Percentiles rank a stretch among this genome's conserved stretches.
phyloP scores from a whole-genome alignment of 2,797 vertebrate species.

The Acrossocheilus fasciatus region DNA sequence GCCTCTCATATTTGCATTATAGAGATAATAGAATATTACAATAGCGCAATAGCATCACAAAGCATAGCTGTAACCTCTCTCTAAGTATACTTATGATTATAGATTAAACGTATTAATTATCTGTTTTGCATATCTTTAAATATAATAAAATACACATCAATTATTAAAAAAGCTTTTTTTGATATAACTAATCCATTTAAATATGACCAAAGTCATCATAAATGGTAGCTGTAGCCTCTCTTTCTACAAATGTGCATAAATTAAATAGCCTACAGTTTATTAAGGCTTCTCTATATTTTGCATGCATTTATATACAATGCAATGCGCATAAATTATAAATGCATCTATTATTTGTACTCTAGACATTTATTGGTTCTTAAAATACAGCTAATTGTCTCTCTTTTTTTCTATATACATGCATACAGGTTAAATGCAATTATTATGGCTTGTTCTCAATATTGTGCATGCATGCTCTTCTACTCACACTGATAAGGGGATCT shows the following conservation, averaged over 20 bases:
- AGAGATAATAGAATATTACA: neutral
- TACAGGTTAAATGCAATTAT: neutral
- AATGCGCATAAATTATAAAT: neutral
- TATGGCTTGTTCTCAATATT: neutral
- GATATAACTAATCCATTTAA: neutral
- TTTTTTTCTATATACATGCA: neutral
- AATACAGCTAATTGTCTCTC: neutral
- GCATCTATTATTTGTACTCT: neutral
- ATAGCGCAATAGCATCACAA: neutral
- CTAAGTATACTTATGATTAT: neutral
- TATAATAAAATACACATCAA: neutral
- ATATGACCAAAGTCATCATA: neutral
- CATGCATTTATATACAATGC: neutral
- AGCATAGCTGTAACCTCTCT: neutral
- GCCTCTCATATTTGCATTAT: neutral
- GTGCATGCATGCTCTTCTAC: constrained; percentile 69
- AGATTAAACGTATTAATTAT: neutral
- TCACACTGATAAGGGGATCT: constrained; percentile 97
- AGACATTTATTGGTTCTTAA: neutral
- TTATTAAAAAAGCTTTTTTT: neutral
- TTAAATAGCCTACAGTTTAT: neutral
- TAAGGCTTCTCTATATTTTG: neutral
- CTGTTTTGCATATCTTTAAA: neutral
- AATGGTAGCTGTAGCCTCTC: neutral
- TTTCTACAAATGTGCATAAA: neutral